Evolutionary conservation across 2,113 vertebrate genomes (phyloP).

Genomic region (Ictidomys tridecemlineatus): DNA sequence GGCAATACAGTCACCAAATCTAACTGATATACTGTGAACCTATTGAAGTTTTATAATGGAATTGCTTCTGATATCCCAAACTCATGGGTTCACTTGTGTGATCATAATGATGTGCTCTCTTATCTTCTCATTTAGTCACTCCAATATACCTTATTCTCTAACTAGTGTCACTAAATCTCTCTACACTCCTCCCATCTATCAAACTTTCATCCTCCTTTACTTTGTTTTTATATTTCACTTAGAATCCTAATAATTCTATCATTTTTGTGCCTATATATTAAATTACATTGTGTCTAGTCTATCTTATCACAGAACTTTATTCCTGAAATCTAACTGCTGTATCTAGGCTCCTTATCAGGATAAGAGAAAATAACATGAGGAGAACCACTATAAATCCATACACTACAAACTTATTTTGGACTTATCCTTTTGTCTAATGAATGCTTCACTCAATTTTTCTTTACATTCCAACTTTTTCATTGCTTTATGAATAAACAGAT

Average conservation of each 20-base stretch:
- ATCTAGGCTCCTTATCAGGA: background rate
- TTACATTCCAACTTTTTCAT: background rate
- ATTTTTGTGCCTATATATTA: background rate
- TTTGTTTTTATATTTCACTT: background rate
- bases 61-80: constrained; percentile 21
- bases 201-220: background rate
- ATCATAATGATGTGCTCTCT: background rate
- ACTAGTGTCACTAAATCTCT: background rate
- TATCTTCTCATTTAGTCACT: background rate
- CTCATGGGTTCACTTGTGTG: background rate
- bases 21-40: background rate
- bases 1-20: background rate
- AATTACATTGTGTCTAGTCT: background rate
- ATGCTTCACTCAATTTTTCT: background rate
- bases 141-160: background rate
- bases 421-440: background rate
- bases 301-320: background rate
- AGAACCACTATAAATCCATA: background rate
- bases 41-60: background rate
- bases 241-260: background rate
- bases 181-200: background rate
- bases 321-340: background rate
- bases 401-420: background rate
- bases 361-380: background rate
- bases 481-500: background rate